phyloP scores from a whole-genome alignment of 2,797 vertebrate species.

The Coregonus ussuriensis region DNA sequence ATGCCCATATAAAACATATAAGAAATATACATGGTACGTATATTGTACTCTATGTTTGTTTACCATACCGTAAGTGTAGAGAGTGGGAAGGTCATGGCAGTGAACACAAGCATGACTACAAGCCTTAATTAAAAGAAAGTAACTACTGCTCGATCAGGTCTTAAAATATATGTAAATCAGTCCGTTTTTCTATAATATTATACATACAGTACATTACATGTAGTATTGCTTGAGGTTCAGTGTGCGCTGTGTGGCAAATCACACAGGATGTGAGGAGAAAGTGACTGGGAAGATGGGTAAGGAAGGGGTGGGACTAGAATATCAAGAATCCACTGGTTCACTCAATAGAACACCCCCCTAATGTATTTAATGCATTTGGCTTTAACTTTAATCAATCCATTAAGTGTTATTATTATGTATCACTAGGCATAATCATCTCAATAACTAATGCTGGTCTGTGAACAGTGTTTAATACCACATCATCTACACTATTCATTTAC shows the following conservation, averaged over 20 bases:
- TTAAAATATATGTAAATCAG: not conserved
- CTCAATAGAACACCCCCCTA: constrained; percentile 6
- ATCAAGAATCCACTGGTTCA: constrained; percentile 4
- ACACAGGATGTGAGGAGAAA: constrained; percentile 1
- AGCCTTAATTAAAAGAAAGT: not conserved
- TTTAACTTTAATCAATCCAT: not conserved
- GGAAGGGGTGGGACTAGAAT: not conserved
- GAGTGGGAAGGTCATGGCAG: not conserved
- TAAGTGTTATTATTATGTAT: not conserved
- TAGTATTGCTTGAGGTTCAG: not conserved
- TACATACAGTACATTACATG: not conserved
- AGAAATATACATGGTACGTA: too few species aligned
- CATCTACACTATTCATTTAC: not conserved
- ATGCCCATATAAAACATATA: too few species aligned
- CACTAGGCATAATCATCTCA: not conserved
- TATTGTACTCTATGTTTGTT: too few species aligned
- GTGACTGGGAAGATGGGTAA: not conserved
- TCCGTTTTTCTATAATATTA: not conserved
- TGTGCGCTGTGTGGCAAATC: not conserved
- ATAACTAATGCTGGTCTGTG: not conserved
- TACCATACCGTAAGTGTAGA: not conserved
- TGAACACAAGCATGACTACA: not conserved
- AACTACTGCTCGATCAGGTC: not conserved
- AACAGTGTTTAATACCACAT: not conserved
- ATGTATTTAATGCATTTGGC: not conserved